Conservation (phyloP, 2,797 vertebrate genomes). For the Eospalax fontanierii region DNA sequence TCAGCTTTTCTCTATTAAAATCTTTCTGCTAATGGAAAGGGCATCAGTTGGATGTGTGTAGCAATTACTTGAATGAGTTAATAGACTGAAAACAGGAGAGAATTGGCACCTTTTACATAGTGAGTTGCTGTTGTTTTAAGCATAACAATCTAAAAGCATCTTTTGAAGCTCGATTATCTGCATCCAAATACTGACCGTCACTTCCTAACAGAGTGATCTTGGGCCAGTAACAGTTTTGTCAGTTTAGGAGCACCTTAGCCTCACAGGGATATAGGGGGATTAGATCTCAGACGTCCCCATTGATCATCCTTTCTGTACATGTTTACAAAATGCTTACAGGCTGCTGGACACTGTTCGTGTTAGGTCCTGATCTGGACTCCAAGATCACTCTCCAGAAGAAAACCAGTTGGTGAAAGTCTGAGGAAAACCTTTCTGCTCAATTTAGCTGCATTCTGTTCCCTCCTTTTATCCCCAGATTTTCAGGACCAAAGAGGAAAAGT, state of each 20-base stretch:
- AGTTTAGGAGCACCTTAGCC: neutral
- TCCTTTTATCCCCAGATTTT: neutral
- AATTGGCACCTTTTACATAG: neutral
- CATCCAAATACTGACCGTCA: neutral
- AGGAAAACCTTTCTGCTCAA: neutral
- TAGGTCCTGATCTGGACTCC: neutral
- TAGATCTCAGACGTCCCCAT: neutral
- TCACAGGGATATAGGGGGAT: neutral
- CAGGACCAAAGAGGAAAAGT: neutral
- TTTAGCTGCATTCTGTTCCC: neutral
- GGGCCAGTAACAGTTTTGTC: neutral
- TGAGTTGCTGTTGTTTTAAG: neutral
- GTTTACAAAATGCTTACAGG: neutral
- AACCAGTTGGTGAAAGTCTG: neutral
- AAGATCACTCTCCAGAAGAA: neutral
- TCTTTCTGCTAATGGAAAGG: neutral
- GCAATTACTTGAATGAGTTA: neutral
- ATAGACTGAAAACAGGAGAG: constrained; percentile 20
- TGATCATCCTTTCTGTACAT: neutral
- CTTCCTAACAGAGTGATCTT: neutral
- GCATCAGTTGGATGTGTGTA: neutral
- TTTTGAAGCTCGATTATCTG: neutral
- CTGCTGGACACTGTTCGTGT: neutral
- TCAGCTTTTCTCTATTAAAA: constrained; percentile 2
- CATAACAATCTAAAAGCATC: neutral